Conservation (phyloP, 2,113 vertebrate species). For the Micronisus gabar region DNA sequence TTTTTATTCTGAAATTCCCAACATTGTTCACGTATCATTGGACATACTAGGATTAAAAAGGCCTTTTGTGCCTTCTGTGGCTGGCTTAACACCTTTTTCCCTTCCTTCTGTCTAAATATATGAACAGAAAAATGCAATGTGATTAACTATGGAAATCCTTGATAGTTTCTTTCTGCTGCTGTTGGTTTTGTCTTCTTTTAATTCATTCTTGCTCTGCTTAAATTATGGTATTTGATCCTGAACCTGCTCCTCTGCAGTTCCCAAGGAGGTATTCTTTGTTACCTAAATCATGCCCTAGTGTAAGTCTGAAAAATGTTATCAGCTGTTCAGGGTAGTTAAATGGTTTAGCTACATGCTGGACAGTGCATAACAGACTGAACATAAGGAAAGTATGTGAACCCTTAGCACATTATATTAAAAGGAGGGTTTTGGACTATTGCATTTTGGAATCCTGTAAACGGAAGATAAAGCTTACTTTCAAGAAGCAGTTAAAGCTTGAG, state of each 20-base stretch:
- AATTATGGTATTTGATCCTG: background rate
- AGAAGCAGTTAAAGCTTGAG: background rate
- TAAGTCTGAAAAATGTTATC: background rate
- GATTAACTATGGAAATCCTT: background rate
- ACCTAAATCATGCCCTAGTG: background rate
- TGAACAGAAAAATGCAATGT: background rate
- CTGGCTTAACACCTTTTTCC: background rate
- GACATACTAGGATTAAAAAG: background rate
- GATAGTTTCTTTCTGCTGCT: background rate
- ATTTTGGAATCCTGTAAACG: background rate
- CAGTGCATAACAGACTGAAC: rapidly evolving
- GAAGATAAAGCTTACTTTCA: background rate
- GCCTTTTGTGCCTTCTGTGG: background rate
- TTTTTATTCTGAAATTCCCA: background rate
- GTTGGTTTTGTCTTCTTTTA: background rate
- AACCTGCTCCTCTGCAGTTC: background rate
- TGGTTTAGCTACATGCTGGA: rapidly evolving
- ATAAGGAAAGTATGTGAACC: background rate
- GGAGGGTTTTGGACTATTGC: background rate
- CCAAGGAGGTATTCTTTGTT: background rate
- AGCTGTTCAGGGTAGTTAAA: background rate
- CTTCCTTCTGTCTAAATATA: background rate
- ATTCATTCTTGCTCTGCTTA: background rate
- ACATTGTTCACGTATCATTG: background rate
- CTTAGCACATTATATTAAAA: background rate